phyloP scores from a whole-genome alignment of 1,140 invertebrate species.

The Drosophila lacteicornis region DNA sequence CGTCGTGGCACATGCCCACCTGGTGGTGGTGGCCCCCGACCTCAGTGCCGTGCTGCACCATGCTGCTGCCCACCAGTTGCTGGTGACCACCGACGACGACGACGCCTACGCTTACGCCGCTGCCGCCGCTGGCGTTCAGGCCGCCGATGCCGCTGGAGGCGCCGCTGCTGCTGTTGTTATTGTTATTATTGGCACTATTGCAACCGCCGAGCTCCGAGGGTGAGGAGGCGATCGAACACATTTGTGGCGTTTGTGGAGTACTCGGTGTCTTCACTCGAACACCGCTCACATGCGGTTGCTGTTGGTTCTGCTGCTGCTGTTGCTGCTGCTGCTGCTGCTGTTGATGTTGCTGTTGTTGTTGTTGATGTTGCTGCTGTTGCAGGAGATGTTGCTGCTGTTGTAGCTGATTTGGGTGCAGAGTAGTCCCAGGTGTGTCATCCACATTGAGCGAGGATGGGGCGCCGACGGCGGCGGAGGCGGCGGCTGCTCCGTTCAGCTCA shows the following conservation, averaged over 20 bases:
- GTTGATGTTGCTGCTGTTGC: constrained; percentile 60
- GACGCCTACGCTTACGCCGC: constrained; percentile 80
- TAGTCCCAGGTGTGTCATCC: constrained; percentile 64
- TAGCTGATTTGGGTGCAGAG: constrained; percentile 59
- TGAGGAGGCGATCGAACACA: constrained; percentile 85
- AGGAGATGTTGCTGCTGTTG: constrained; percentile 57
- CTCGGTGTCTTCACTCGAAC: constrained; percentile 81
- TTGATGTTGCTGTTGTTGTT: constrained; percentile 62
- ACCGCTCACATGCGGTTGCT: constrained; percentile 72
- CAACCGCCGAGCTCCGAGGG: constrained; percentile 83
- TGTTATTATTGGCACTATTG: constrained; percentile 78
- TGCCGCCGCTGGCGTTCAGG: constrained; percentile 53
- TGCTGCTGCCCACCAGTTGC: constrained; percentile 62
- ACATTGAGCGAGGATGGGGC: constrained; percentile 57
- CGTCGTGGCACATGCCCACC: constrained; percentile 73
- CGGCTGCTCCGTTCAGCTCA: constrained; percentile 88
- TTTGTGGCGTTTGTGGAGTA: constrained; percentile 85
- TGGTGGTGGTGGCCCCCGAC: constrained; percentile 46
- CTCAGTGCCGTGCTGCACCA: constrained; percentile 52
- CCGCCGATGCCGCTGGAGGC: constrained; percentile 29
- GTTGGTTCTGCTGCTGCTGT: constrained; percentile 74
- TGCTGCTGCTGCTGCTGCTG: constrained; percentile 21
- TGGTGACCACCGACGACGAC: constrained; percentile 68
- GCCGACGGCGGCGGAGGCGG: constrained; percentile 67
- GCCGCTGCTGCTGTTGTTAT: constrained; percentile 47